These are phyloP conservation scores for Sterrhoptilus dennistouni DNA, from an alignment of 2,113 vertebrate genomes.

Conservation along the genomic window DNA sequence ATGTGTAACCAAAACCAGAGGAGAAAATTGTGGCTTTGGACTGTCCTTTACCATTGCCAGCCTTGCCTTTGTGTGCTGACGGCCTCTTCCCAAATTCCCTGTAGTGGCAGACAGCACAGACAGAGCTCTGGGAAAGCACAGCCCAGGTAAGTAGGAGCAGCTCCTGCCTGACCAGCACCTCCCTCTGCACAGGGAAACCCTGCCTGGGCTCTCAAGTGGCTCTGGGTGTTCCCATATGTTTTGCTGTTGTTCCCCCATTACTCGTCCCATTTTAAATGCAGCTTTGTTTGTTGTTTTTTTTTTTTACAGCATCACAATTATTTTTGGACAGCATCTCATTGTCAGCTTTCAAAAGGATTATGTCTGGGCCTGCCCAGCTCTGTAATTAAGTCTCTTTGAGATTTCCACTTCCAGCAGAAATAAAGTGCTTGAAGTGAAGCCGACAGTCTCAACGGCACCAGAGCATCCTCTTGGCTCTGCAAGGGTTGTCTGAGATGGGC, in stretches of 20 bases:
- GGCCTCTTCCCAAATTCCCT: neutral
- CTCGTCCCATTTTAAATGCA: neutral
- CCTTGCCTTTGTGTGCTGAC: fast-evolving
- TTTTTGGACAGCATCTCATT: neutral
- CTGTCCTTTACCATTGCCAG: neutral
- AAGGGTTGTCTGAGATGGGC: neutral
- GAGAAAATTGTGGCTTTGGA: neutral
- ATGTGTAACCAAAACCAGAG: neutral
- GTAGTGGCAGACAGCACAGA: neutral
- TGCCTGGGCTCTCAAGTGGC: neutral
- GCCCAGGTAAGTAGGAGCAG: neutral
- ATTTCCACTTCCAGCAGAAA: constrained; percentile 22
- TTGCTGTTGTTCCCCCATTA: neutral
- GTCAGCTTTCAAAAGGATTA: constrained; percentile 38
- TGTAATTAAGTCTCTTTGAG: constrained; percentile 43
- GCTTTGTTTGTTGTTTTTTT: neutral
- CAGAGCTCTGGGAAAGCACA: neutral
- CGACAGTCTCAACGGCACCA: neutral
- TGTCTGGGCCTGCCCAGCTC: neutral
- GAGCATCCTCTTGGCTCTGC: neutral
- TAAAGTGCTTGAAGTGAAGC: constrained; percentile 11
- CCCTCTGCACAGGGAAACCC: neutral
- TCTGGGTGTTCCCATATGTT: neutral
- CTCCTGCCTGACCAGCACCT: neutral
- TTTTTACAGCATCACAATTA: neutral